Base-by-base conservation (phyloP, 2,888 invertebrate genomes). In the Clepsis dumicolana region DNA sequence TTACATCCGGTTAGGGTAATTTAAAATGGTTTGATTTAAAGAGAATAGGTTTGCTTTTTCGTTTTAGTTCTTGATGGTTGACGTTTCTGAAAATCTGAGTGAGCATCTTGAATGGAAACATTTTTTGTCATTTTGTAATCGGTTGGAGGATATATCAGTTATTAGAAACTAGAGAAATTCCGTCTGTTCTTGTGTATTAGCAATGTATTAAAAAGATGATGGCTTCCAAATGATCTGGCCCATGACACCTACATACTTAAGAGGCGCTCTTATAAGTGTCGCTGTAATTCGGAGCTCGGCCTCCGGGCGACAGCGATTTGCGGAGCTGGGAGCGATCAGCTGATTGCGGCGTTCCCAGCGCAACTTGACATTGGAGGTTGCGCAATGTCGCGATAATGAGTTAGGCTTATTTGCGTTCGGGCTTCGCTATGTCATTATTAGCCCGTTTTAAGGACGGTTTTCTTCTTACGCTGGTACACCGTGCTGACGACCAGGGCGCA, bases 301-400 rank as follows among this genome's bases (percentile, higher is more conserved):
- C 52, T 32, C 48, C 29, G 44, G 50, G 70, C 60, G 67, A 64
- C 65, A 32, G 59, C 64, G 66, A 67, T 70, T 70, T 70, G 59
- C 59, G 29, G 38, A 35, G 59, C 70, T 63, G 66, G 41, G 63
- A 59, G 53, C 67, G 70, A 70, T 70, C 52, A 60, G 53, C 24
- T 59, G 68, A 64, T 68, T 68, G 48, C 38, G 29, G 16, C 50
- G 70, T 59, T 70, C 70, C 70, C 70, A 70, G 53, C 27, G 70
- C 38, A 65, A 70, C 57, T 54, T 65, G 64, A 69, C 69, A 69
- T 69, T 69, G 69, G 48, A 12, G 32, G 48, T 69, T 65, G 59
- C n/a, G 65, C 65, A 69, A 69, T 60, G 52, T 41, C 57, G 35
- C 48, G 25, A 35, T 65, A 60, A 65, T 69, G 54, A 54, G 52